These are phyloP conservation scores for Grammomys surdaster DNA, from an alignment of 2,113 vertebrate species.

Conservation along the genomic window DNA sequence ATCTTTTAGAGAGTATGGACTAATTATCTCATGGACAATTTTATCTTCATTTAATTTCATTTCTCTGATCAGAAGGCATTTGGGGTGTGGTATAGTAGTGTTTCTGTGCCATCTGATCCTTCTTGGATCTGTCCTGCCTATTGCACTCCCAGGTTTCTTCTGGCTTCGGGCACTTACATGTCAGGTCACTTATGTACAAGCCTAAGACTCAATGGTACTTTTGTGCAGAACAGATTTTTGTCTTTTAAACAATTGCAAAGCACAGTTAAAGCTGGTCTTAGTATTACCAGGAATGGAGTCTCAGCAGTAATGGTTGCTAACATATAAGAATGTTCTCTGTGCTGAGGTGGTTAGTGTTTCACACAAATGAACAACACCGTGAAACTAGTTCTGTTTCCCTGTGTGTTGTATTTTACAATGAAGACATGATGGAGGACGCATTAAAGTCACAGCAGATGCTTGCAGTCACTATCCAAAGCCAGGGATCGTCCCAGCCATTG, in stretches of 20 bases:
- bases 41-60: background rate
- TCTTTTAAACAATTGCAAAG: background rate
- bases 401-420: background rate
- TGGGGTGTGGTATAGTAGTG: background rate
- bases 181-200: background rate
- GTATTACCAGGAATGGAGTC: background rate
- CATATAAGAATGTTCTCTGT: background rate
- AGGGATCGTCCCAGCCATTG: background rate
- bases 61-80: background rate
- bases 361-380: background rate
- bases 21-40: background rate
- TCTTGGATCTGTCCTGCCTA: background rate
- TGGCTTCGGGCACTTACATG: background rate
- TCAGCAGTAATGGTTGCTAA: background rate
- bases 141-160: background rate
- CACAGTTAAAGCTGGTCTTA: background rate
- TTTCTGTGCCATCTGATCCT: background rate
- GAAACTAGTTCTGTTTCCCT: conserved; percentile 21
- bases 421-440: background rate
- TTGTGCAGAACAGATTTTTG: background rate
- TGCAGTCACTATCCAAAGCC: background rate
- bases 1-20: background rate
- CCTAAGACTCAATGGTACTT: background rate
- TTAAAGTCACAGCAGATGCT: background rate
- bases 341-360: background rate